Evolutionary conservation across 2,113 vertebrate species (phyloP), one percentile per base, ranked within the genome.

Genomic region (Nannospalax galili): DNA sequence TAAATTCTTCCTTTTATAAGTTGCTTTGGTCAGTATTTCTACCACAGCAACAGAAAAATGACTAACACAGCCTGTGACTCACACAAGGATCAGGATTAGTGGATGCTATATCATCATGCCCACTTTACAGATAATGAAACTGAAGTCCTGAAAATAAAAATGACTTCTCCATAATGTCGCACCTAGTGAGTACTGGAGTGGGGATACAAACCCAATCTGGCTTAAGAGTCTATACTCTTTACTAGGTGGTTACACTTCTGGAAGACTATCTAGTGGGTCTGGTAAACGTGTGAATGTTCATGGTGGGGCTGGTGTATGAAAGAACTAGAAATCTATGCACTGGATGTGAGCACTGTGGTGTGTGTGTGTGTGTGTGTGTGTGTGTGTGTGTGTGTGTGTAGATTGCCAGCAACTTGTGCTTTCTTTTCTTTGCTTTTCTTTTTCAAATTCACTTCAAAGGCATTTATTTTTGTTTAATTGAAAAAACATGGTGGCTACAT

Each of bases 391-490:
- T 12, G 28, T 45, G 7, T 16, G 73, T 28, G 40, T 26, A n/a
- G 75, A 42, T 14, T 81, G 45, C 32, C 80, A 69, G 11, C 15
- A 35, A 52, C 20, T n/a, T 37, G 9, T 88, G 28, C 69, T 84
- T 90, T 80, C 48, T 74, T 56, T 17, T 78, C 58, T 56, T 89
- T 84, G 78, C 73, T 65, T 56, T 12, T 32, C 35, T 72, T 65
- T 94, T 94, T 37, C 45, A 82, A 90, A 77, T 35, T 60, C 15
- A 81, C 26, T 58, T 93, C 60, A 64, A 92, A n/a, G 56, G 12
- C 40, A 79, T 72, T 70, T 80, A n/a, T 78, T 82, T 84, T 73
- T 58, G 32, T 84, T 93, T 88, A 56, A 75, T 84, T 58, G 62
- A 40, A 84, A 81, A 92, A 88, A 65, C 62, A 58, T 72, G 16